phyloP scores from a whole-genome alignment of 2,888 invertebrate genomes.

The Cheilosia variabilis region DNA sequence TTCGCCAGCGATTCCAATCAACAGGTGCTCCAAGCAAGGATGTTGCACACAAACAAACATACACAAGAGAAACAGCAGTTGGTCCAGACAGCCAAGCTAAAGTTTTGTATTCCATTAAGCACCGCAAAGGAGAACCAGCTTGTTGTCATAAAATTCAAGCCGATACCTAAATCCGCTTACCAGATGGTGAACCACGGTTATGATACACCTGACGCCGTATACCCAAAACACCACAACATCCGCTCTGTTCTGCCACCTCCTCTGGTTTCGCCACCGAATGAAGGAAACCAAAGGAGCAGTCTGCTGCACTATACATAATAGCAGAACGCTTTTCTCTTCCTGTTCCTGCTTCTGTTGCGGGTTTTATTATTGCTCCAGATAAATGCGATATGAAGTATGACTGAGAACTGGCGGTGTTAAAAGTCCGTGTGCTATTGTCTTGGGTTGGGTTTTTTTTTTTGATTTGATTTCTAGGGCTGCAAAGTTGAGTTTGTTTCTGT shows the following conservation, averaged over 20 bases:
- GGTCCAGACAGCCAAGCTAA: slow-evolving; percentile 47
- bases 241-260: slow-evolving; percentile 20
- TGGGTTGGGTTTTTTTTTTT: slow-evolving; percentile 29
- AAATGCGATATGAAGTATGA: slow-evolving; percentile 65
- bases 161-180: background rate
- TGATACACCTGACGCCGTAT: slow-evolving; percentile 50
- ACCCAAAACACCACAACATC: slow-evolving; percentile 49
- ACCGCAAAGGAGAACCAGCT: slow-evolving; percentile 64
- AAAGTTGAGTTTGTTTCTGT: slow-evolving; percentile 31
- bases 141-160: slow-evolving; percentile 57
- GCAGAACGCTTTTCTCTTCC: background rate
- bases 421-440: slow-evolving; percentile 47
- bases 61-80: background rate
- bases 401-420: slow-evolving; percentile 16
- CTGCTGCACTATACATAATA: slow-evolving; percentile 35
- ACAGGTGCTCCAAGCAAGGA: background rate
- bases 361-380: slow-evolving; percentile 62
- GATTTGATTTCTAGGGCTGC: slow-evolving; percentile 50
- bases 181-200: slow-evolving; percentile 19
- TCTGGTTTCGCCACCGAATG: background rate
- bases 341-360: slow-evolving; percentile 43
- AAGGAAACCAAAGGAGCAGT: slow-evolving; percentile 22
- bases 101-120: slow-evolving; percentile 72
- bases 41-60: background rate
- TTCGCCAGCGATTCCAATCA: no score